These are phyloP conservation scores for Esperia sulphurella DNA, from an alignment of 2,888 invertebrate genomes.

Conservation along the genomic window DNA sequence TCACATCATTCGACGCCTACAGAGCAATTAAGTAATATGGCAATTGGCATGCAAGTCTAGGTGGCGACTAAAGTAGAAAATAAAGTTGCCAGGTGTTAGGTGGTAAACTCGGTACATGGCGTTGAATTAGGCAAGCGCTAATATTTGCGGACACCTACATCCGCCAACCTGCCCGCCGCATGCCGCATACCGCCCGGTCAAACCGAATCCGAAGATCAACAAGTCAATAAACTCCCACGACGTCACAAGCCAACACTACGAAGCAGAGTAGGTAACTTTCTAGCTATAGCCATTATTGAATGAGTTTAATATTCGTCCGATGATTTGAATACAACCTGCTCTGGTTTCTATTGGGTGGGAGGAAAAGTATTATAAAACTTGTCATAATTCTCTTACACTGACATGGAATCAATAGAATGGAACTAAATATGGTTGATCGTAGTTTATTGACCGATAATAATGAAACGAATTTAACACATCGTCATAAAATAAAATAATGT, in stretches of 20 bases:
- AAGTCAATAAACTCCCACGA: conserved; percentile 65
- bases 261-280: conserved; percentile 26
- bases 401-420: background rate
- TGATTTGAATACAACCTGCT: background rate
- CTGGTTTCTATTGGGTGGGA: background rate
- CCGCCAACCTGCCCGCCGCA: conserved; percentile 65
- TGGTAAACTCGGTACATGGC: conserved; percentile 51
- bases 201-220: conserved; percentile 25
- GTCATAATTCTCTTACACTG: background rate
- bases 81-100: conserved; percentile 45
- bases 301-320: no score
- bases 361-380: background rate
- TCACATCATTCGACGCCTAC: conserved; percentile 40
- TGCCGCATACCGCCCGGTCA: conserved; percentile 29
- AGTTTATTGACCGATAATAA: conserved; percentile 8
- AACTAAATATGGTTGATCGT: conserved; percentile 7
- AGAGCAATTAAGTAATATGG: conserved; percentile 31
- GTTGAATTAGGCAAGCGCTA: conserved; percentile 64
- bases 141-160: conserved; percentile 76
- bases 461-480: no score
- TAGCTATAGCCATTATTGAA: background rate
- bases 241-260: conserved; percentile 12
- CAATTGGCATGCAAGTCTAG: conserved; percentile 35
- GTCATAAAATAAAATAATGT: no score
- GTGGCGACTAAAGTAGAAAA: conserved; percentile 45